Base-by-base conservation (phyloP, 2,797 vertebrate genomes). In the Somateria mollissima region DNA sequence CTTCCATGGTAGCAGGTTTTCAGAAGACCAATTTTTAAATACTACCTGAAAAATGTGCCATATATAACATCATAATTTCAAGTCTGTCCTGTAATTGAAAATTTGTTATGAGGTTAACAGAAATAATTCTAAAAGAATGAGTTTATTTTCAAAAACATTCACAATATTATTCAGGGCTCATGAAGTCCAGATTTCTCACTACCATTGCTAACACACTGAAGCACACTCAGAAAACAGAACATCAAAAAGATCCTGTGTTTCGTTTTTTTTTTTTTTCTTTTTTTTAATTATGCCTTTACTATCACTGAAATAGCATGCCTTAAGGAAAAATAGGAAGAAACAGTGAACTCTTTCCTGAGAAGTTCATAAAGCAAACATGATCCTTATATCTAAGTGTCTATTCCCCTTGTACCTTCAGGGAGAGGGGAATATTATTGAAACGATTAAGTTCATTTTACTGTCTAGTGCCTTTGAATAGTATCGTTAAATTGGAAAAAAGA, bases 391-490 rank as follows among this genome's bases (percentile, higher is more conserved):
- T 95, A 90, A 96, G 84, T 90, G 51, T 21, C 71, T 82, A 91
- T 96, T 95, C 36, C 71, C 25, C 70, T 94, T 49, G 56, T 96
- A 60, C 89, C 95, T 91, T 91, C 45, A 88, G 89, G 86, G 89
- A 97, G 62, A 66, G 45, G 61, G 84, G 27, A 54, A 92, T 90
- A 92, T 91, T 95, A 75, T 49, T 91, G 82, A 92, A 92, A 96
- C 89, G 12, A 96, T 94, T 89, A 97, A 95, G 36, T 92, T 96
- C 91, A 91, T 95, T 97, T 93, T 96, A 96, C 79, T 96, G 64
- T 94, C 91, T 96, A 82, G 66, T 88, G 86, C 64, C 57, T 95
- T 94, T 92, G 57, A 97, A 96, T 95, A 76, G 62, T 61, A 62
- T 90, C 92, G 92, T 77, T 91, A 96, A 95, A 97, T 77, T 88